Evolutionary conservation across 2,888 invertebrate genomes (phyloP).

Genomic region (Nomada goodeniana): DNA sequence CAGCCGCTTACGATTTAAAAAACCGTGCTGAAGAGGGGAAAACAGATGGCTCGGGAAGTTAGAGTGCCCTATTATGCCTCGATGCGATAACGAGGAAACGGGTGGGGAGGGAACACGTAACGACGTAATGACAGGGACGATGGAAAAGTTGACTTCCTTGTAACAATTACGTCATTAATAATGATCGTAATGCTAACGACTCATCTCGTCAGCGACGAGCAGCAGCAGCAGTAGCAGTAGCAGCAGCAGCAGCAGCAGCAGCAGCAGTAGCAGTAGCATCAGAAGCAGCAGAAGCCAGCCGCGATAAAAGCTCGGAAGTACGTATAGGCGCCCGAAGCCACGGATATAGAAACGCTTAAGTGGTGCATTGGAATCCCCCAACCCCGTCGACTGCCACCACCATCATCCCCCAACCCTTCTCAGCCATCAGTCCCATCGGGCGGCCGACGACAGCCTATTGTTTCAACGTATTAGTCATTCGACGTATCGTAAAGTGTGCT

Average conservation of each 20-base stretch:
- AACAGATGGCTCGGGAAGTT: slow-evolving; percentile 63
- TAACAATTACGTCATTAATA: slow-evolving; percentile 75
- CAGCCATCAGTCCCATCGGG: slow-evolving; percentile 78
- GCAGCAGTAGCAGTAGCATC: not conserved
- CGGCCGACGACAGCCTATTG: slow-evolving; percentile 83
- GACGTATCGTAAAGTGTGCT: slow-evolving; percentile 83
- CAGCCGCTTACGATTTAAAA: slow-evolving; percentile 52
- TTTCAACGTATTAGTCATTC: slow-evolving; percentile 84
- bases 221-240: not conserved
- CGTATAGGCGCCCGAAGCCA: slow-evolving; percentile 75
- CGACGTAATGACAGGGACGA: slow-evolving; percentile 71
- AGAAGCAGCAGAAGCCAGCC: slow-evolving; percentile 52
- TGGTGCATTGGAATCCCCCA: slow-evolving; percentile 83
- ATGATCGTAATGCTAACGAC: slow-evolving; percentile 72
- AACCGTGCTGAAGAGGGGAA: slow-evolving; percentile 44
- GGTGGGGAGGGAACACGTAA: slow-evolving; percentile 56
- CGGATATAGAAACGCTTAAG: slow-evolving; percentile 83
- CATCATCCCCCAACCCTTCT: slow-evolving; percentile 65
- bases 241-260: slow-evolving; percentile 15
- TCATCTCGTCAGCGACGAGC: slow-evolving; percentile 59
- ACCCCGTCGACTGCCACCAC: slow-evolving; percentile 72
- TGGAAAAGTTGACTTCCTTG: slow-evolving; percentile 75
- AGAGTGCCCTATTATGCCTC: slow-evolving; percentile 69
- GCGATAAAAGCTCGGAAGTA: slow-evolving; percentile 78
- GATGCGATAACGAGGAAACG: slow-evolving; percentile 66